Conservation (phyloP, 2,113 vertebrate species). For the Chionomys nivalis region DNA sequence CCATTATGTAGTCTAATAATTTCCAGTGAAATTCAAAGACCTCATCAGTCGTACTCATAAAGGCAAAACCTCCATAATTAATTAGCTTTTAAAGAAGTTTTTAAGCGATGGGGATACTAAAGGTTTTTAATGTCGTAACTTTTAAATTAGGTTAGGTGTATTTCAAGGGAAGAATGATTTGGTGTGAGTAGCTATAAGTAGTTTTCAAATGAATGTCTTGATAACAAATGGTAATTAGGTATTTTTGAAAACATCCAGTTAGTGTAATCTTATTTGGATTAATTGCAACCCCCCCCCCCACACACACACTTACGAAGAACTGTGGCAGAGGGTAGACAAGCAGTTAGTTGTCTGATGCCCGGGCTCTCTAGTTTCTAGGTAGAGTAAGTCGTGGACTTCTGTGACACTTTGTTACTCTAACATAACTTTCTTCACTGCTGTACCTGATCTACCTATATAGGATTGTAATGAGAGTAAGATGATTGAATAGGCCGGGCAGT, state of each 20-base stretch:
- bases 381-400: not conserved
- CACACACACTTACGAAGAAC: not conserved
- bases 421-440: not conserved
- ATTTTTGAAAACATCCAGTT: slow-evolving; percentile 18
- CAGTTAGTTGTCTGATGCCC: slow-evolving; percentile 13
- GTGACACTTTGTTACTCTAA: not conserved
- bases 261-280: slow-evolving; percentile 49
- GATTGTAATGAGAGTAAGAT: not conserved
- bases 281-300: not conserved
- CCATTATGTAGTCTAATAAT: slow-evolving; percentile 48
- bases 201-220: slow-evolving; percentile 34
- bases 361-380: not conserved
- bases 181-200: slow-evolving; percentile 24
- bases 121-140: slow-evolving; percentile 14
- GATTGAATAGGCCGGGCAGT: not conserved
- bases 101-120: slow-evolving; percentile 7
- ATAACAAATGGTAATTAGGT: slow-evolving; percentile 3
- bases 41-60: slow-evolving; percentile 35
- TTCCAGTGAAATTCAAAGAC: slow-evolving; percentile 58
- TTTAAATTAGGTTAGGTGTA: slow-evolving; percentile 31
- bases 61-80: not conserved
- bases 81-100: slow-evolving; percentile 5
- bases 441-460: not conserved
- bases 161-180: slow-evolving; percentile 53
- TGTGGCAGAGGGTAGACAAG: not conserved